Conservation (phyloP, 1,140 invertebrate species). For the Tenebrio molitor region DNA sequence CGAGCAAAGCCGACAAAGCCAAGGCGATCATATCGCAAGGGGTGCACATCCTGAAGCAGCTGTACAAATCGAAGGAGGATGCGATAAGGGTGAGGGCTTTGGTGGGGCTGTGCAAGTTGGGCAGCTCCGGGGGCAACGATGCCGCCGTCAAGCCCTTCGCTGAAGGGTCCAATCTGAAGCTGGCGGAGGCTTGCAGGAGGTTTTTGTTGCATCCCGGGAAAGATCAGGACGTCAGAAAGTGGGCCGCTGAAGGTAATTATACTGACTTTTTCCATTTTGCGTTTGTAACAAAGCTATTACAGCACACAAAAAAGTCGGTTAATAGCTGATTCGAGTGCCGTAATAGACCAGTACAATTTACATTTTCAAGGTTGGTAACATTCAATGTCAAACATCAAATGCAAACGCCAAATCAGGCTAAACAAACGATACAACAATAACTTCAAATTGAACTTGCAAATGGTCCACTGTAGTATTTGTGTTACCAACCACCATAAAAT, state of each 20-base stretch:
- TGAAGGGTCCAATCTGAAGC: conserved; percentile 93
- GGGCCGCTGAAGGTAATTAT: conserved; percentile 89
- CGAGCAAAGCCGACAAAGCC: conserved; percentile 98
- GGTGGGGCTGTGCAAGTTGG: conserved; percentile 97
- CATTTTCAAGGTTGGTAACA: too few relatives aligned
- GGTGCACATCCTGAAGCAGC: conserved; percentile 92
- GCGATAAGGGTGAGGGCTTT: conserved; percentile 90
- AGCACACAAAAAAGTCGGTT: too few relatives aligned
- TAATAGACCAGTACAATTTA: too few relatives aligned
- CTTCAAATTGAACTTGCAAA: too few relatives aligned
- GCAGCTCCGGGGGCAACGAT: conserved; percentile 96
- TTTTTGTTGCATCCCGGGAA: conserved; percentile 91
- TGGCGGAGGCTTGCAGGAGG: conserved; percentile 93
- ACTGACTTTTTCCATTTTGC: too few relatives aligned
- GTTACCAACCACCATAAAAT: too few relatives aligned
- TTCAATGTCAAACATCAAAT: too few relatives aligned
- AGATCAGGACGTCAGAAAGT: conserved; percentile 91
- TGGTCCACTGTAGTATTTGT: too few relatives aligned
- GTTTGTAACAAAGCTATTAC: too few relatives aligned
- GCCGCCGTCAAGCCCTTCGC: conserved; percentile 93
- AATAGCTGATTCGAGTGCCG: too few relatives aligned
- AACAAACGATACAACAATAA: too few relatives aligned
- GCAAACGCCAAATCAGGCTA: too few relatives aligned
- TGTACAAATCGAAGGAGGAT: conserved; percentile 94
- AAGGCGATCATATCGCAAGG: conserved; percentile 92